Conservation (phyloP, 1,140 invertebrate genomes). For the Lepidurus apus region DNA sequence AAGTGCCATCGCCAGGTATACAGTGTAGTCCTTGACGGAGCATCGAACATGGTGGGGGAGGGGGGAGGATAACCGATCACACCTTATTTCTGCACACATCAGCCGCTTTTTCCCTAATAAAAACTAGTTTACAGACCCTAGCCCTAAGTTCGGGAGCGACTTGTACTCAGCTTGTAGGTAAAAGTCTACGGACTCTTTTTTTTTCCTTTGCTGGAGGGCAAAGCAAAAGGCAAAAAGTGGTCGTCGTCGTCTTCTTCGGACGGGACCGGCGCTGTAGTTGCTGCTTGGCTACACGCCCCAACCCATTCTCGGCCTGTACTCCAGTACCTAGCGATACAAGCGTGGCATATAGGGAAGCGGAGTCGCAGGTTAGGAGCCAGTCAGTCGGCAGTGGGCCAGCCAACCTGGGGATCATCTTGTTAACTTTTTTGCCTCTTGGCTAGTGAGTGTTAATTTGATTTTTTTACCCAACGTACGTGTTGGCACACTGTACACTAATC, state of each 20-base stretch:
- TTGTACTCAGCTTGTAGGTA: background rate
- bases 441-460: background rate
- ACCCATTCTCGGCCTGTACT: background rate
- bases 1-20: background rate
- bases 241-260: background rate
- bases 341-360: background rate
- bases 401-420: background rate
- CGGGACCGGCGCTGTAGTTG: background rate
- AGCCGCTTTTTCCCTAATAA: background rate
- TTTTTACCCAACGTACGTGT: too few relatives aligned
- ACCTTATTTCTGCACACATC: background rate
- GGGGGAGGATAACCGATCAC: background rate
- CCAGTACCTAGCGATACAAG: background rate
- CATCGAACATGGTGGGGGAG: background rate
- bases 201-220: too few relatives aligned
- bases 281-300: background rate
- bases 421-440: background rate
- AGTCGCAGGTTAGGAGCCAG: background rate
- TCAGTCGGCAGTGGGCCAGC: conserved; percentile 16
- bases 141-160: background rate
- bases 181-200: background rate
- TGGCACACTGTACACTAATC: too few relatives aligned
- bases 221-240: too few relatives aligned
- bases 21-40: background rate
- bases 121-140: background rate